Percentiles rank a stretch among this genome's conserved stretches.
phyloP scores from a whole-genome alignment of 2,888 invertebrate species.

The Pammene aurita region DNA sequence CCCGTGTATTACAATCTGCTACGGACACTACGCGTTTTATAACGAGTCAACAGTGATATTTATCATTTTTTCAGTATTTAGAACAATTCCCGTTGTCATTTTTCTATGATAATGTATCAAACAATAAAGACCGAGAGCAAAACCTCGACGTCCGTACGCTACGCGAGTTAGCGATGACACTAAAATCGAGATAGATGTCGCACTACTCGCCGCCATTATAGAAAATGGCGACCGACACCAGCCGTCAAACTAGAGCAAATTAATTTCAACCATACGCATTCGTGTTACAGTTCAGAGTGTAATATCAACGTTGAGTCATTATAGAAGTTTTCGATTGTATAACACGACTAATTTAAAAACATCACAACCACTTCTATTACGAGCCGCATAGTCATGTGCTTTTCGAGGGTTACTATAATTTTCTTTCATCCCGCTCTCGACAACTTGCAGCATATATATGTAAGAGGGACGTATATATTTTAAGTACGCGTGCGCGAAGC shows the following conservation, averaged over 20 bases:
- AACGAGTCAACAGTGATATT: conserved; percentile 49
- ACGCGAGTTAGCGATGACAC: conserved; percentile 75
- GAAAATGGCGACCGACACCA: conserved; percentile 75
- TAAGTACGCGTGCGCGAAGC: conserved; percentile 56
- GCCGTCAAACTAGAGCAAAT: conserved; percentile 62
- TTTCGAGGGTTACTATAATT: conserved; percentile 34
- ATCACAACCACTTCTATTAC: conserved; percentile 47
- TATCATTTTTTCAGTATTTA: conserved; percentile 51
- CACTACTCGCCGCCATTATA: conserved; percentile 71
- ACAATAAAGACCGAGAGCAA: conserved; percentile 58
- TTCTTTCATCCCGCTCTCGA: conserved; percentile 16
- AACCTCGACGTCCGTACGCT: conserved; percentile 58
- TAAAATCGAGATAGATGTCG: conserved; percentile 78
- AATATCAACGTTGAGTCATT: conserved; percentile 44
- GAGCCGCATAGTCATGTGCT: conserved; percentile 45
- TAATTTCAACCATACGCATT: conserved; percentile 47
- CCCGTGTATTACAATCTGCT: conserved; percentile 49
- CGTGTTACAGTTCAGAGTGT: conserved; percentile 43
- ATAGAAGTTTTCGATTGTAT: conserved; percentile 69
- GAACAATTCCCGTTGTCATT: conserved; percentile 67
- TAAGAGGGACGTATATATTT: conserved; percentile 52
- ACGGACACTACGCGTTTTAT: conserved; percentile 49
- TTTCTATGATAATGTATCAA: conserved; percentile 73
- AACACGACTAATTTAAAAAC: conserved; percentile 64
- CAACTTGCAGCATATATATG: conserved; percentile 45